Base-by-base conservation (phyloP, 1,140 invertebrate genomes). In the Bombyx mandarina region DNA sequence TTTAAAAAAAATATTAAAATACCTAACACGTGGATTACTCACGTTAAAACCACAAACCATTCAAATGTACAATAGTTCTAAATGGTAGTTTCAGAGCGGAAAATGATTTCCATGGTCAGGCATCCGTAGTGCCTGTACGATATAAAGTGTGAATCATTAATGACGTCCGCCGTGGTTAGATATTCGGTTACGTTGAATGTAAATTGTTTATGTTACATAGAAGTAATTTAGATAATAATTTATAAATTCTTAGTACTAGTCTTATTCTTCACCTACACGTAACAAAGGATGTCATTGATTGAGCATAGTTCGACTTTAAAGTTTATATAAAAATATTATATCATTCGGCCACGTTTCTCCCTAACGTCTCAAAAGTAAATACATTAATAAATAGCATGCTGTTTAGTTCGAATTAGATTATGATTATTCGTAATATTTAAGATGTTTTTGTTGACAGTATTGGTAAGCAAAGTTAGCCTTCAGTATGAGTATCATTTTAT, bases 381-480 rank as follows among this genome's bases (percentile, higher is more conserved):
- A 35, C 26, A 35, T 35, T 35, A 35, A 35, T 3, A 35, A 35
- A 35, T 3, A 35, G 26, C 26, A 35, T 35, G 26, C 26, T 35
- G 26, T 3, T 35, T 35, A 35, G 4, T 35, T 35, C 4, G 2
- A 35, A 35, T 35, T 35, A 35, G 26, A 35, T 35, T 35, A 35
- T 35, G 2, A 2, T 2, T 1, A 35, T 35, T 35, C 26, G 1
- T 35, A 3, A 35, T 5, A 35, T 35, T 35, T 35, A 35, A 35
- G 4, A 35, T 35, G 26, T 35, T 35, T 35, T 35, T 35, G 26
- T 35, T 3, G 26, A 5, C 26, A 35, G 22, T 72, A 63, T 65
- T 67, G 69, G 73, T 83, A 77, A 83, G 76, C 78, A 83, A 78
- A 74, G 69, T 62, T 69, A 77, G 58, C 80, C 78, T 83, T 83